A percentile compares a stretch with the other conserved stretches of the same genome.
Evolutionary conservation across 2,888 invertebrate species (phyloP).

Genomic region (Ophraella communa): DNA sequence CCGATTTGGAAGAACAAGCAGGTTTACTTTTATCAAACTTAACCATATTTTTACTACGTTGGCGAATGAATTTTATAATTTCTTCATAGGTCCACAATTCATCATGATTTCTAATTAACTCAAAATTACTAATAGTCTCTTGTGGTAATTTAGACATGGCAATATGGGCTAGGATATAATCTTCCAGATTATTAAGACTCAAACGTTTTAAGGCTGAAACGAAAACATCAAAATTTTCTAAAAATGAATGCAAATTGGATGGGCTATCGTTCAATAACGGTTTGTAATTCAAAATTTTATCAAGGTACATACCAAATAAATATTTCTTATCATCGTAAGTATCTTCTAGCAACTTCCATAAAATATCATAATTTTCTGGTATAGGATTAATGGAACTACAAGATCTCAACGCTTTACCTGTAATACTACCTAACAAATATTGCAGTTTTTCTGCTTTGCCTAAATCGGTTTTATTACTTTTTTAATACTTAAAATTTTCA

Average conservation of each 20-base stretch:
- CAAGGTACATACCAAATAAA: too few relatives aligned
- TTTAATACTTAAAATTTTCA: too few relatives aligned
- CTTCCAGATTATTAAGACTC: neutral
- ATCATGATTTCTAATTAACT: neutral
- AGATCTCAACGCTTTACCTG: neutral
- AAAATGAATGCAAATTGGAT: too few relatives aligned
- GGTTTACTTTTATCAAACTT: neutral
- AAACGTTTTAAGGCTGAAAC: too few relatives aligned
- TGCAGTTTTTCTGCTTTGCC: neutral
- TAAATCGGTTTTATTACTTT: too few relatives aligned
- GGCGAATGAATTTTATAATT: neutral
- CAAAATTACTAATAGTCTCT: neutral
- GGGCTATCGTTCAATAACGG: too few relatives aligned
- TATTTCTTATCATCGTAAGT: neutral
- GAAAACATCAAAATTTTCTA: too few relatives aligned
- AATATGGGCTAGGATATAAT: neutral
- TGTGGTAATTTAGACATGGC: neutral
- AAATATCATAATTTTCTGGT: neutral
- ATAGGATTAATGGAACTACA: neutral
- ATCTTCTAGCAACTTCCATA: neutral
- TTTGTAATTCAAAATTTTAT: too few relatives aligned
- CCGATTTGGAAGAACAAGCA: too few relatives aligned
- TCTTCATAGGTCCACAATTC: neutral
- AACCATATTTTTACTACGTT: neutral
- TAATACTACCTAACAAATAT: neutral